Conservation (phyloP, 2,888 invertebrate species). For the Hemaris fuciformis region DNA sequence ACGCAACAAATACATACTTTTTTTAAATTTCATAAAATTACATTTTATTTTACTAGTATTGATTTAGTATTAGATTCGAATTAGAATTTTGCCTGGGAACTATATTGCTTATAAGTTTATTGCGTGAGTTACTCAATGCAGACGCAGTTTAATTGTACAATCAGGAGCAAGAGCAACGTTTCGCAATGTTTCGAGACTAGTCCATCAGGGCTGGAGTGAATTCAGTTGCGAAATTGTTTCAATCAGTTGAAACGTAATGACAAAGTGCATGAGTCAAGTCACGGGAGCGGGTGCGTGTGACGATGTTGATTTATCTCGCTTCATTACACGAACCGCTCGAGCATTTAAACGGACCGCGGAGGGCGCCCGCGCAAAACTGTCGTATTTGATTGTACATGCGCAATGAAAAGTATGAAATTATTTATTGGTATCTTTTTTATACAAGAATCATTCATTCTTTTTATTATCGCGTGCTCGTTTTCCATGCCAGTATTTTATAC, state of each 20-base stretch:
- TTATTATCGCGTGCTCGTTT: too few relatives aligned
- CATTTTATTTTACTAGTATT: too few relatives aligned
- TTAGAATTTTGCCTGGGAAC: too few relatives aligned
- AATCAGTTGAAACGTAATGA: constrained; percentile 38
- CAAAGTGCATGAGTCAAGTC: constrained; percentile 39
- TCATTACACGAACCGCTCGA: constrained; percentile 66
- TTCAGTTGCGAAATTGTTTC: constrained; percentile 32
- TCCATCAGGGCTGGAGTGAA: constrained; percentile 16
- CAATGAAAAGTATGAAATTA: constrained; percentile 20
- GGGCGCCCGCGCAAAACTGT: constrained; percentile 52
- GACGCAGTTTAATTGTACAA: neutral
- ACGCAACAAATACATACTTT: too few relatives aligned
- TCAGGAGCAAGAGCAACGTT: neutral
- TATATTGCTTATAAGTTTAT: too few relatives aligned
- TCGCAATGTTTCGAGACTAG: neutral
- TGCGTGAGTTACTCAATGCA: neutral
- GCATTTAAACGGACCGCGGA: constrained; percentile 57
- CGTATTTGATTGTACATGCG: constrained; percentile 45
- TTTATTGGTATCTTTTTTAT: neutral
- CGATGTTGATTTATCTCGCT: constrained; percentile 69
- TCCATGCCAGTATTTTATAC: too few relatives aligned
- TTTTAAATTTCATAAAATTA: too few relatives aligned
- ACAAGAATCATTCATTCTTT: neutral
- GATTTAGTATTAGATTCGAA: too few relatives aligned
- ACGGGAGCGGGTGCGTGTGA: constrained; percentile 61